Percentiles rank a stretch among this genome's conserved stretches.
Conservation (phyloP, 2,888 invertebrate genomes). For the Tenthredo distinguenda region DNA sequence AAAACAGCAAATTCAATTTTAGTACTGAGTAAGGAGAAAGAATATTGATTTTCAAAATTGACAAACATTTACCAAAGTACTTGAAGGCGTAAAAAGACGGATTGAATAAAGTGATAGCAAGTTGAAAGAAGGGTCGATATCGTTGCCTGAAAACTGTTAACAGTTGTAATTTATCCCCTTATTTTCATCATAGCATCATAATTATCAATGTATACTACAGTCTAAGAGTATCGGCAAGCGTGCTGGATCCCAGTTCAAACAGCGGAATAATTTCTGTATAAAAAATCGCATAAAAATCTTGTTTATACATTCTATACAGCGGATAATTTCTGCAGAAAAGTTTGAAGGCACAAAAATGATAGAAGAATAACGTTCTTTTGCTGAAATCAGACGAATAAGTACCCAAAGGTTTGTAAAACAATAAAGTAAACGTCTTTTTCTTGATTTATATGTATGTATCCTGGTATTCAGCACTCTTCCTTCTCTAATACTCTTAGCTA, state of each 20-base stretch:
- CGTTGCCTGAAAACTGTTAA: not conserved
- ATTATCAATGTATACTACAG: conserved; percentile 63
- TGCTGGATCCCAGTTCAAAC: conserved; percentile 66
- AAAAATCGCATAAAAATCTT: no score
- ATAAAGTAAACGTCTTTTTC: not conserved
- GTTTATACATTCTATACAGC: no score
- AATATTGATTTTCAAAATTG: not conserved
- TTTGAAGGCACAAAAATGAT: not conserved
- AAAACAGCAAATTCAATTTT: not conserved
- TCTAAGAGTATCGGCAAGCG: conserved; percentile 73
- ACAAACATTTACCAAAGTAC: not conserved
- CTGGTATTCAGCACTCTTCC: conserved; percentile 70
- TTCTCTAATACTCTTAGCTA: conserved; percentile 75
- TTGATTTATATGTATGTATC: not conserved
- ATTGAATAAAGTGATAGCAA: not conserved
- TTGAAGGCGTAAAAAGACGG: not conserved
- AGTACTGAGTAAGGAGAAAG: not conserved
- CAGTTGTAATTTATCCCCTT: conserved; percentile 1
- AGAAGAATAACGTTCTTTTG: not conserved
- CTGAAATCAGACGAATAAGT: not conserved
- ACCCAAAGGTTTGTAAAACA: no score
- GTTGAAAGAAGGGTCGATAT: not conserved
- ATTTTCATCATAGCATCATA: conserved; percentile 21
- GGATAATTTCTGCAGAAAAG: not conserved
- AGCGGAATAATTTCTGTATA: not conserved